These are phyloP conservation scores for Cephalopterus ornatus DNA, from an alignment of 2,113 vertebrate species.

Conservation along the genomic window DNA sequence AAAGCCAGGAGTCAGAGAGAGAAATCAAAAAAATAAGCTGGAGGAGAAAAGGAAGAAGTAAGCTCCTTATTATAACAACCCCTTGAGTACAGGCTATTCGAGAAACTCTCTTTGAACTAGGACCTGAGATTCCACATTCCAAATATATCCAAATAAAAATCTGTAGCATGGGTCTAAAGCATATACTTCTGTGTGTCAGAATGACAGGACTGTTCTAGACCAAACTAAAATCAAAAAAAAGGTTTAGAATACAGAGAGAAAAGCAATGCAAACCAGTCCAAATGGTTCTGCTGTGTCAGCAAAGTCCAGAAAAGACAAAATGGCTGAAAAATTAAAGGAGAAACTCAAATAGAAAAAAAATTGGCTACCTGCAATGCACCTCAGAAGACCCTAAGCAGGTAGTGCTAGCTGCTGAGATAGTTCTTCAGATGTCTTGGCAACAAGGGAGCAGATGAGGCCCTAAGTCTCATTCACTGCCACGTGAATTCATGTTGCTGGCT, in stretches of 20 bases:
- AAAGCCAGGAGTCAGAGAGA: not conserved
- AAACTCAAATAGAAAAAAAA: not conserved
- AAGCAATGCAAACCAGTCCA: not conserved
- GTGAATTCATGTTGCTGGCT: not conserved
- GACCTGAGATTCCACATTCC: not conserved
- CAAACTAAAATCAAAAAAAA: not conserved
- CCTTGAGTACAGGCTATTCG: not conserved
- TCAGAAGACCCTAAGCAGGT: not conserved
- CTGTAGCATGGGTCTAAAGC: not conserved
- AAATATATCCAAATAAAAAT: not conserved
- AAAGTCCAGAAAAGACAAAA: not conserved
- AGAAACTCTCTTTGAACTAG: not conserved
- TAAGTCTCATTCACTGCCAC: not conserved
- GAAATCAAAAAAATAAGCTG: not conserved
- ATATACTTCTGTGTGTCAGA: not conserved
- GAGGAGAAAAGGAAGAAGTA: not conserved
- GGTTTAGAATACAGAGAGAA: not conserved
- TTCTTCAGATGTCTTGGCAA: not conserved
- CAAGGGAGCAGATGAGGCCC: not conserved
- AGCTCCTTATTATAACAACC: not conserved
- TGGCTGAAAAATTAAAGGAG: not conserved
- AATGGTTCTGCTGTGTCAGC: not conserved
- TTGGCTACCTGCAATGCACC: not conserved
- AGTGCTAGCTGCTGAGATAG: not conserved
- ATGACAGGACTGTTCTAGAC: not conserved